phyloP scores from a whole-genome alignment of 2,113 vertebrate genomes.

The Malurus melanocephalus region DNA sequence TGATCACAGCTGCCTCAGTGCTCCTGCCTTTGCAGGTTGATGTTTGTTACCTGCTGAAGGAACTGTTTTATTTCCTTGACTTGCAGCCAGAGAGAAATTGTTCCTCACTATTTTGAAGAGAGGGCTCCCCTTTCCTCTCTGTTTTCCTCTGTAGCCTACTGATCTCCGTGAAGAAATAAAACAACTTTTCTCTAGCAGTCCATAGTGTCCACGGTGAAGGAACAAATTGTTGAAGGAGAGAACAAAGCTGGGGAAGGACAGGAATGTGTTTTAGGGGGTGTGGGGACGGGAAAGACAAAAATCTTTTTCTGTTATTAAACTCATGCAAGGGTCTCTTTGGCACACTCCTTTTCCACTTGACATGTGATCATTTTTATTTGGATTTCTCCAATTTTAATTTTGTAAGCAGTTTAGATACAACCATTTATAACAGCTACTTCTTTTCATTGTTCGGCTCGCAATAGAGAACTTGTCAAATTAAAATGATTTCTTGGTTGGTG shows the following conservation, averaged over 20 bases:
- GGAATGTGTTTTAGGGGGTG: neutral
- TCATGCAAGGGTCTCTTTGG: neutral
- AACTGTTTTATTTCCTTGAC: neutral
- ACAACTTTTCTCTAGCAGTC: neutral
- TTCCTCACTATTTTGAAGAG: neutral
- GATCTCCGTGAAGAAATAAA: neutral
- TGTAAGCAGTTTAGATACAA: neutral
- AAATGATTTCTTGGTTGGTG: neutral
- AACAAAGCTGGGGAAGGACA: neutral
- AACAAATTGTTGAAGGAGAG: neutral
- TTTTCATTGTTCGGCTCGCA: neutral
- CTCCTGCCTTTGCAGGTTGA: neutral
- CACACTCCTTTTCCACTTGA: neutral
- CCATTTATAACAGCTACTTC: neutral
- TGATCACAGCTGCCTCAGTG: neutral
- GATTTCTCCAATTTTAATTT: neutral
- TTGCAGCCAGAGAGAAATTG: neutral
- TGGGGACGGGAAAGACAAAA: neutral
- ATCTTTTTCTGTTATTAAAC: neutral
- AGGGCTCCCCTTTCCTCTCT: rapidly evolving
- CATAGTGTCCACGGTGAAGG: neutral
- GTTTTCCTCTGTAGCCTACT: neutral
- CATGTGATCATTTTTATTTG: neutral
- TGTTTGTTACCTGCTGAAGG: neutral
- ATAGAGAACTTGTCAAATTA: neutral